Evolutionary conservation across 2,888 invertebrate genomes (phyloP), one percentile per base, ranked within the genome.

Genomic region (Ophioninae sp.): DNA sequence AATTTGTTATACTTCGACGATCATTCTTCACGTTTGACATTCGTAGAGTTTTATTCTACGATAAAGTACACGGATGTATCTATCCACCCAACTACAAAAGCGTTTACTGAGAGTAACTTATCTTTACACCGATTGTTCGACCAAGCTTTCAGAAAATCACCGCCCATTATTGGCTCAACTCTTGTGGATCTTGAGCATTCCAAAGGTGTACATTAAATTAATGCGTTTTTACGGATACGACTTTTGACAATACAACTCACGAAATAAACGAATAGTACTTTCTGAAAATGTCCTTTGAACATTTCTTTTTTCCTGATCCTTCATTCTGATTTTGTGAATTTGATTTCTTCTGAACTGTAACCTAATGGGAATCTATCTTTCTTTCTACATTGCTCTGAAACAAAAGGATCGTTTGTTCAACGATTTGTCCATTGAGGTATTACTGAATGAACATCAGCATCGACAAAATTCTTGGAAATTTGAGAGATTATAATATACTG

Each of bases 171-270:
- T 51, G 22, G 17, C 10, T 0, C 20, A 51, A 68, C 10, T 51
- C 51, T 51, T 51, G 51, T 51, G 17, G 22, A 13, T 23, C 9
- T 17, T 17, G 51, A 17, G 13, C 44, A 44, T 44, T 44, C 22
- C 51, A 22, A 51, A 51, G 17, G 23, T 17, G 5, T 30, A 51
- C 22, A 30, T 51, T 17, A 68, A 23, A 51, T 68, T 51, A 51
- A 51, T 68, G 23, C 8, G 30, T 68, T 68, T 68, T 44, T 68
- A 68, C 51, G 13, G 23, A 51, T 51, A 17, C 51, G 51, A 7
- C 17, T 68, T 51, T 51, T 5, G 23, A 51, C 9, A 23, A 68
- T 68, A 51, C 68, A 13, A 30, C 23, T 23, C 23, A 51, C 51
- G 20, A 44, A 68, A 51, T 68, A 51, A 23, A 68, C 22, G 51